Evolutionary conservation across 2,113 vertebrate genomes (phyloP), one percentile per base, ranked within the genome.

Genomic region (Anoura caudifer): DNA sequence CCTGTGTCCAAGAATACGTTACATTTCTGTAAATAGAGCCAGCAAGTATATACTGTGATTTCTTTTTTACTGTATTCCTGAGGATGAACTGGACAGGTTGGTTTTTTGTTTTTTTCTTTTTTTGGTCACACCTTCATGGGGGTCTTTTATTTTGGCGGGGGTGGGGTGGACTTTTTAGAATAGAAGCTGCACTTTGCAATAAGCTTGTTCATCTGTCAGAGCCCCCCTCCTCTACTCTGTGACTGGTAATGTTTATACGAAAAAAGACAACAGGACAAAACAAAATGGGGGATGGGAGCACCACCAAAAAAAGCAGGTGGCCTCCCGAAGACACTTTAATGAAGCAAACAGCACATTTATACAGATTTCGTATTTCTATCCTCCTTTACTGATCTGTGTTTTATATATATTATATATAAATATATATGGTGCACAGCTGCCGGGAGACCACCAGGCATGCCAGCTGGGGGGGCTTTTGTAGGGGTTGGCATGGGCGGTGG

Each of bases 121-220:
- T 77, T 33, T 28, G 7, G 22, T 36, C 36, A 52, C 50, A 97
- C 92, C 97, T 96, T 97, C 86, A n/a, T 92, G 92, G 93, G 33
- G 59, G 24, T 63, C 61, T 79, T 92, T 96, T 93, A 72, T 91
- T 97, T 97, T 83, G 90, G 65, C 4, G 50, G 93, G 36, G 76
- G 36, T 54, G n/a, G 91, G 86, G 86, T 76, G 61, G 85, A 87
- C 85, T 50, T 96, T 98, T 95, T 98, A 98, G 98, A 97, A 86
- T 98, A 98, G 98, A 98, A 96, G 95, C 97, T 95, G n/a, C 95
- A 93, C 97, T 98, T 98, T 31, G 97, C 98, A 98, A 98, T 98
- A 98, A 98, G 97, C 97, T 98, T 82, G 31, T 91, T 76, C 45
- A 84, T 97, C 95, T 89, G 95, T 97, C 56, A 3, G 89, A 95